These are phyloP conservation scores for Gymnodraco acuticeps DNA, from an alignment of 2,797 vertebrate species.

Conservation along the genomic window DNA sequence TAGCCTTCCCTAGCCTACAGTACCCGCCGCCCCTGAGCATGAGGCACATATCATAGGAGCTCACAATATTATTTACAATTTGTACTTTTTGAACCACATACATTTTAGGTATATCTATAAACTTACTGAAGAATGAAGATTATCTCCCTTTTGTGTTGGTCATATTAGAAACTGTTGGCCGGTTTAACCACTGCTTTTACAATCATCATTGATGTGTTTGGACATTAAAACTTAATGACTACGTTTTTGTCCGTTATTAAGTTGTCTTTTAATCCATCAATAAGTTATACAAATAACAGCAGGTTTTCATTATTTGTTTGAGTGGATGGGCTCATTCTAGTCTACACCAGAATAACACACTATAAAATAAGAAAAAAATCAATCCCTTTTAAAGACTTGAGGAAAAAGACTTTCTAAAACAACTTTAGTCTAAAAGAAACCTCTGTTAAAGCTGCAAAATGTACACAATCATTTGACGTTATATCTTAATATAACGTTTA, in stretches of 20 bases:
- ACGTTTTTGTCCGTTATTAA: not conserved
- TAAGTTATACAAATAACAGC: conserved; percentile 1
- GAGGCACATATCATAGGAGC: not conserved
- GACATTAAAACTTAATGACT: conserved; percentile 1
- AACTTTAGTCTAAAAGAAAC: not conserved
- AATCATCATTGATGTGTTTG: not conserved
- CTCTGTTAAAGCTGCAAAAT: conserved; percentile 7
- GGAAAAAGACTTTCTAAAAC: not conserved
- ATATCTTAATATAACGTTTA: conserved; percentile 20
- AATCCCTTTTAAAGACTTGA: not conserved
- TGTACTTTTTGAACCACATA: too few relatives aligned
- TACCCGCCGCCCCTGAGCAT: too few relatives aligned
- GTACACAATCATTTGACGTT: conserved; percentile 8
- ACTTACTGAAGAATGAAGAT: not conserved
- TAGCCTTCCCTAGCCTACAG: too few relatives aligned
- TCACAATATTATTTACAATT: too few relatives aligned
- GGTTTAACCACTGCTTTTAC: not conserved
- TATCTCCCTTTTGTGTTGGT: not conserved
- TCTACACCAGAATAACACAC: too few relatives aligned
- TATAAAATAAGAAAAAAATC: not conserved
- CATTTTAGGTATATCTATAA: not conserved
- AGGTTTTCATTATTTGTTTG: conserved; percentile 1
- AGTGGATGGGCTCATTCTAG: not conserved
- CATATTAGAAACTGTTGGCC: not conserved
- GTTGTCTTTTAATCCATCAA: not conserved